Conservation (phyloP, 2,888 invertebrate species). For the Ctena decussata region DNA sequence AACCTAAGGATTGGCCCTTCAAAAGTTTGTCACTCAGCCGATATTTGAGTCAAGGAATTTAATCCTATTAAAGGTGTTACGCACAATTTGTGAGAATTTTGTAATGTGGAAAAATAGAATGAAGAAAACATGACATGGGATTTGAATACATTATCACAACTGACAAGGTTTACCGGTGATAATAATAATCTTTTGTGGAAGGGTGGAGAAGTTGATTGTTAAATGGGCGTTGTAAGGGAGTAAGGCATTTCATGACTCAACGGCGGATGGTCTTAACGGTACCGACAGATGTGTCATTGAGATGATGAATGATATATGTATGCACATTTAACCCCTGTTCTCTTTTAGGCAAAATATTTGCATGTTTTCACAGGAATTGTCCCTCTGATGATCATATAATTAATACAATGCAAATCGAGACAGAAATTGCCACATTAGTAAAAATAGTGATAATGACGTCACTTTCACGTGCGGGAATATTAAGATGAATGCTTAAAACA, state of each 20-base stretch:
- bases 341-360: too few species aligned
- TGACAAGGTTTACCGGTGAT: neutral
- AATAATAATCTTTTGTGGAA: neutral
- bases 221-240: neutral
- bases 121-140: constrained; percentile 8
- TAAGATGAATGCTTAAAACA: too few species aligned
- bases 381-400: too few species aligned
- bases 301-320: too few species aligned
- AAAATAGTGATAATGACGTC: too few species aligned
- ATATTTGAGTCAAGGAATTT: constrained; percentile 11
- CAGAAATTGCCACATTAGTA: too few species aligned
- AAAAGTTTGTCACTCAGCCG: neutral
- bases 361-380: too few species aligned
- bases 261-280: neutral
- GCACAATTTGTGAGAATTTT: constrained; percentile 44
- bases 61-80: constrained; percentile 48
- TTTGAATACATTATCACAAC: neutral
- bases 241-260: neutral
- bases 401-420: too few species aligned
- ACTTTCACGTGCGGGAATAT: too few species aligned
- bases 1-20: neutral
- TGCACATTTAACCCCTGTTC: too few species aligned
- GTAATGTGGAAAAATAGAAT: neutral
- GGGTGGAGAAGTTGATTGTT: neutral
- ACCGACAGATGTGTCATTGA: too few species aligned